These are phyloP conservation scores for Esox niger DNA, from an alignment of 2,113 vertebrate genomes.

Conservation along the genomic window DNA sequence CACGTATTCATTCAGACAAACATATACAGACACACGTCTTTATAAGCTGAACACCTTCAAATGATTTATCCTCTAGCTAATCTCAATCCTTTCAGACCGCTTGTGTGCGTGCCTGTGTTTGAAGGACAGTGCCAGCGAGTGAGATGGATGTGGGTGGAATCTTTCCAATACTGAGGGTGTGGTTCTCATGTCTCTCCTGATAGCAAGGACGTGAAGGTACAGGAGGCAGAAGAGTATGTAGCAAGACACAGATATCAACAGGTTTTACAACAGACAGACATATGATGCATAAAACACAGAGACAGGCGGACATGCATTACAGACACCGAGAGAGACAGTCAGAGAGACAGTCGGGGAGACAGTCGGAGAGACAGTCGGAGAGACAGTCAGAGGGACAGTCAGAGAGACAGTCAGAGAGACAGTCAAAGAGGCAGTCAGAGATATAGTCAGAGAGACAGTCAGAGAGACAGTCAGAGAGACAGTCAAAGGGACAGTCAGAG, in stretches of 20 bases:
- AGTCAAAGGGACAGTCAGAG: too few species aligned
- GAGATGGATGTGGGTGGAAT: conserved; percentile 4
- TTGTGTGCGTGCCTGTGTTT: conserved; percentile 15
- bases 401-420: conserved; percentile 22
- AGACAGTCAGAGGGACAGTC: conserved; percentile 27
- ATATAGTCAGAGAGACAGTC: too few species aligned
- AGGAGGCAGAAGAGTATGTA: too few species aligned
- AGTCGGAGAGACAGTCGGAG: conserved; percentile 32
- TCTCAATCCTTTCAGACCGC: conserved; percentile 1
- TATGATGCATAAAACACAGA: neutral
- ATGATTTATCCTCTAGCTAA: conserved; percentile 26
- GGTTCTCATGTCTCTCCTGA: neutral
- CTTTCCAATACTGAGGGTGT: conserved; percentile 21
- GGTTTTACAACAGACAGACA: neutral
- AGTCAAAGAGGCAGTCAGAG: too few species aligned
- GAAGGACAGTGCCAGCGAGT: conserved; percentile 44
- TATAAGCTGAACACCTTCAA: neutral
- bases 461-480: too few species aligned
- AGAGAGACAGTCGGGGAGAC: conserved; percentile 5
- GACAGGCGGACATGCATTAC: conserved; percentile 15
- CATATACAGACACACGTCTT: conserved; percentile 15
- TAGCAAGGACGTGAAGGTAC: neutral
- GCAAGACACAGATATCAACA: neutral
- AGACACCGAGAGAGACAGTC: too few species aligned
- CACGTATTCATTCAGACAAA: conserved; percentile 13